Conservation (phyloP, 2,888 invertebrate genomes). For the Liodrosophila aerea region DNA sequence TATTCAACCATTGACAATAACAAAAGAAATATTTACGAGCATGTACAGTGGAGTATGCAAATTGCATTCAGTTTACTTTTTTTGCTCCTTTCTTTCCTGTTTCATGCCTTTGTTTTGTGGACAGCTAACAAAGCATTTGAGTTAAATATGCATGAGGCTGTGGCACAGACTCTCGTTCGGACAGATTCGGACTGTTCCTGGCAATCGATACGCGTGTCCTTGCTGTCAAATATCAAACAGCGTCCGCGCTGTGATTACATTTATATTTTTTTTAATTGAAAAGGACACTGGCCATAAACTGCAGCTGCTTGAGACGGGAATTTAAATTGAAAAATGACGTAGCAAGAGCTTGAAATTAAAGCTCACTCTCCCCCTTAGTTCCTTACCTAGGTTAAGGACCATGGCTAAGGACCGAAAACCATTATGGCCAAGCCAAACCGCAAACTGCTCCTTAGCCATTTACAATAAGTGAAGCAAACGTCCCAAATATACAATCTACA, state of each 20-base stretch:
- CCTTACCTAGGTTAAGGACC: background rate
- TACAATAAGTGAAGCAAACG: slow-evolving; percentile 24
- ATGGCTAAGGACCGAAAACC: slow-evolving; percentile 18
- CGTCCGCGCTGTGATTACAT: slow-evolving; percentile 12
- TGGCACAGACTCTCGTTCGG: too few species aligned
- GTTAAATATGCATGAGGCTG: slow-evolving; percentile 33
- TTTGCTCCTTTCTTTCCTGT: background rate
- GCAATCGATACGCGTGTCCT: slow-evolving; percentile 34
- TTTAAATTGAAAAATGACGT: slow-evolving; percentile 37
- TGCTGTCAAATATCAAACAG: slow-evolving; percentile 14
- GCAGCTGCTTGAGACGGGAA: slow-evolving; percentile 52
- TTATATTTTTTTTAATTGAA: slow-evolving; percentile 49
- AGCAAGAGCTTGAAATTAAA: slow-evolving; percentile 31
- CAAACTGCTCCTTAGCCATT: slow-evolving; percentile 38
- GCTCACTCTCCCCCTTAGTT: background rate
- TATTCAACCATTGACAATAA: slow-evolving; percentile 47
- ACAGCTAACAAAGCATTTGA: background rate
- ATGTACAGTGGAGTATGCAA: slow-evolving; percentile 31
- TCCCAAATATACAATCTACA: slow-evolving; percentile 2
- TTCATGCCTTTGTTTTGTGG: slow-evolving; percentile 7
- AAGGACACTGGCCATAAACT: slow-evolving; percentile 38
- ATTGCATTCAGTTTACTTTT: slow-evolving; percentile 17
- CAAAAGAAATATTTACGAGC: slow-evolving; percentile 11
- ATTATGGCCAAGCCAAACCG: slow-evolving; percentile 34
- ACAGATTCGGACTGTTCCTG: too few species aligned